These are phyloP conservation scores for Dermochelys coriacea DNA, from an alignment of 2,797 vertebrate genomes.

Conservation along the genomic window DNA sequence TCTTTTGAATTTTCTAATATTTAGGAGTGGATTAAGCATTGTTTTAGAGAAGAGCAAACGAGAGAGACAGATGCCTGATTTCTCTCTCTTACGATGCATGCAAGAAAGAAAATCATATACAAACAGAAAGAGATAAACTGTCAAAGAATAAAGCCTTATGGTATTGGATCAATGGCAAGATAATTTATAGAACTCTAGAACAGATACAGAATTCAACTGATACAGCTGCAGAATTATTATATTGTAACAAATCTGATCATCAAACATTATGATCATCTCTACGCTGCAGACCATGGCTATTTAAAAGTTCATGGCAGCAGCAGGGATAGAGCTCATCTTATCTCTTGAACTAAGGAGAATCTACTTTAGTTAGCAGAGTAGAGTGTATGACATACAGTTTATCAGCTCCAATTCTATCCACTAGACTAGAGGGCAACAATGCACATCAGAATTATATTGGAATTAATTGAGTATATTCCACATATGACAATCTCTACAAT, in stretches of 20 bases:
- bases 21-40: conserved; percentile 34
- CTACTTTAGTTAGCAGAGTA: not conserved
- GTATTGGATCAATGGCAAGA: not conserved
- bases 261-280: not conserved
- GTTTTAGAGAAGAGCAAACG: not conserved
- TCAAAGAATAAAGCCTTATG: not conserved
- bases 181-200: not conserved
- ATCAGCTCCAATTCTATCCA: not conserved
- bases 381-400: not conserved
- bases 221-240: not conserved
- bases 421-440: no score
- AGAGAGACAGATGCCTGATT: not conserved
- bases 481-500: not conserved
- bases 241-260: conserved; percentile 12
- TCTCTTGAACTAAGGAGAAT: not conserved
- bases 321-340: not conserved
- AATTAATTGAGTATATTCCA: no score
- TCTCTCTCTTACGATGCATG: accelerated
- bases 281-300: not conserved
- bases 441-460: no score
- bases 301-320: not conserved
- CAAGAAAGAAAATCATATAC: not conserved
- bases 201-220: not conserved
- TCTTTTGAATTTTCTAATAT: conserved; percentile 19
- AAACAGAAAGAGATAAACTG: conserved; percentile 24